A percentile compares a stretch with the other conserved stretches of the same genome.
Evolutionary conservation across 2,888 invertebrate species (phyloP).

Genomic region (Troglohyphantes excavatus): DNA sequence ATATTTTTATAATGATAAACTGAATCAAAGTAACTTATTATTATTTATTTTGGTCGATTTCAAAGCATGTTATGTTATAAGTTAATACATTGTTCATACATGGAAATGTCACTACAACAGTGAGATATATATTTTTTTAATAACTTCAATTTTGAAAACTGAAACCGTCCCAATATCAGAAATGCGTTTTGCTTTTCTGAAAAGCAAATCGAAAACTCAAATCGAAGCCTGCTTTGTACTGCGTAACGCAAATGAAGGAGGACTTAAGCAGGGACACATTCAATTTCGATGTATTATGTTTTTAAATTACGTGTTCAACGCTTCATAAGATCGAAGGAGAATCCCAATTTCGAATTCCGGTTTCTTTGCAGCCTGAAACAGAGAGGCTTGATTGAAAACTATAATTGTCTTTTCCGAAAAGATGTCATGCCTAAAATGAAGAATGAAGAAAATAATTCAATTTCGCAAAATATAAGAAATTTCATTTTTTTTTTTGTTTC

Average conservation of each 20-base stretch:
- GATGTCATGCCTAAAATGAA: slow-evolving; percentile 45
- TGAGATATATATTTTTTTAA: too few relatives aligned
- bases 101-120: too few relatives aligned
- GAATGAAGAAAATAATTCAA: slow-evolving; percentile 44
- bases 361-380: not conserved
- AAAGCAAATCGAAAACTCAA: too few relatives aligned
- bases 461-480: slow-evolving; percentile 25
- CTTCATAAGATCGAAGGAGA: not conserved
- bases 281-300: slow-evolving; percentile 2
- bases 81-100: too few relatives aligned
- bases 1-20: too few relatives aligned
- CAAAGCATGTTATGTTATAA: too few relatives aligned
- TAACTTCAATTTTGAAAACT: too few relatives aligned
- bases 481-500: slow-evolving; percentile 25
- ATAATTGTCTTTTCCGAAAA: slow-evolving; percentile 53
- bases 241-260: not conserved
- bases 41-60: too few relatives aligned
- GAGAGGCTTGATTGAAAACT: slow-evolving; percentile 44
- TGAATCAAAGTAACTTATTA: too few relatives aligned
- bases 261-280: not conserved
- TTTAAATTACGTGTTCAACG: slow-evolving; percentile 34
- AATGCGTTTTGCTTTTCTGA: too few relatives aligned
- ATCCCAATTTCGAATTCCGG: slow-evolving; percentile 3
- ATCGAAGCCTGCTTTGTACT: not conserved
- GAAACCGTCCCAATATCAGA: too few relatives aligned